Base-by-base conservation (phyloP, 2,113 vertebrate species). In the Leiothrix lutea region DNA sequence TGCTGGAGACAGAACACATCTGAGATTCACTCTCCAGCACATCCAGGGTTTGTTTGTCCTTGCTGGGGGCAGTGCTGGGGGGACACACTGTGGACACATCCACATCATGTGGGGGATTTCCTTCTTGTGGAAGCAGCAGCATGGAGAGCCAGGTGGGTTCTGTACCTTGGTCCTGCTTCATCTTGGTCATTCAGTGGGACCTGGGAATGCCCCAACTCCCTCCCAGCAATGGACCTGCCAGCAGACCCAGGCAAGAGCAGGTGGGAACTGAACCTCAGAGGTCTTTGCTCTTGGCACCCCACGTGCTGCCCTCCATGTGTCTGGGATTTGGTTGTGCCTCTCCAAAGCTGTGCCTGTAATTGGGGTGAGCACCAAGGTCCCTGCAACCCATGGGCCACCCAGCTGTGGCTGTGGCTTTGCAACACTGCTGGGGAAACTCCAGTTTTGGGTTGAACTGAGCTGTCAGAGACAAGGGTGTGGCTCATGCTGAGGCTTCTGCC, bases 51-150 rank as follows among this genome's bases (percentile, higher is more conserved):
- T 31, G 24, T 20, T 47, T 36, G 25, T 18, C 29, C 56, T 67
- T 0, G 0, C 22, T 35, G 0, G 3, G 28, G 48, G 53, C 28
- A 36, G 26, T 24, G 40, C 18, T 3, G 2, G 40, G 19, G 17
- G 10, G 14, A 5, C 18, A 28, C 16, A 6, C 31, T 31, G 24
- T 29, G 61, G 35, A 36, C 26, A 36, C 17, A 17, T 20, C 31
- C 48, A 45, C 11, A 3, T 19, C 28, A 3, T 3, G 13, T 1
- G 0, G 5, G 17, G 6, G 7, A 12, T 72, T 29, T 75, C n/a
- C 50, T 58, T 47, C 62, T 26, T 13, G 17, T 62, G 45, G 62
- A 25, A 72, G 24, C 62, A 67, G 33, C n/a, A 74, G 42, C n/a
- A 44, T 1, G 1, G 54, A 36, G 40, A 73, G 25, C 48, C 1